These are phyloP conservation scores for Geopemphigus sp. DNA, from an alignment of 1,140 invertebrate genomes.

Conservation along the genomic window DNA sequence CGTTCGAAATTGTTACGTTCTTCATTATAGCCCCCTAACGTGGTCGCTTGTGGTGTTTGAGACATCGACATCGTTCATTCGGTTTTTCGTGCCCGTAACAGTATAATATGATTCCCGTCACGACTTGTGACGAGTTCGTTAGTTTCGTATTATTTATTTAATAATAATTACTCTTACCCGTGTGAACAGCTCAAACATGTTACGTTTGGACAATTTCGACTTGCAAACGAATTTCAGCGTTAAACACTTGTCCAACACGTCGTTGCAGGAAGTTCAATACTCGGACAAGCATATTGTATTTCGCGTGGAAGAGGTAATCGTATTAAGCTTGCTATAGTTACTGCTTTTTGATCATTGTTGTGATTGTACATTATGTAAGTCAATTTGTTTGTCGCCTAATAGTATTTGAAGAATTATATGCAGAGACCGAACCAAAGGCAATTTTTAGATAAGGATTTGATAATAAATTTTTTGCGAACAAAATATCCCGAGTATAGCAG, in stretches of 20 bases:
- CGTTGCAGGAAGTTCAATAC: not conserved
- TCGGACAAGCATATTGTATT: not conserved
- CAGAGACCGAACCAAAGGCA: not conserved
- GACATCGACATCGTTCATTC: too few species aligned
- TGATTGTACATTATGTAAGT: too few species aligned
- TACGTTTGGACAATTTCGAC: not conserved
- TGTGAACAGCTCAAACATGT: not conserved
- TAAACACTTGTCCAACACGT: conserved; percentile 8
- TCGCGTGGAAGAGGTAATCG: conserved; percentile 8
- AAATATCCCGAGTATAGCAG: conserved; percentile 26
- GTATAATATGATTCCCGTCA: too few species aligned
- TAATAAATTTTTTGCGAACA: conserved; percentile 7
- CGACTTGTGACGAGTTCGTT: too few species aligned
- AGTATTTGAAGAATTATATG: conserved; percentile 26
- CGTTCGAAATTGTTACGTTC: too few species aligned
- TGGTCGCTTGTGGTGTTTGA: too few species aligned
- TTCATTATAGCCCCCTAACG: too few species aligned
- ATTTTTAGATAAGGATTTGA: conserved; percentile 12
- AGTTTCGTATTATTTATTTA: too few species aligned
- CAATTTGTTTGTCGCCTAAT: not conserved
- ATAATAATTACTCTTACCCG: too few species aligned
- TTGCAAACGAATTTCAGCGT: conserved; percentile 30
- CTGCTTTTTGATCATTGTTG: not conserved
- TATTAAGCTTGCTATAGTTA: not conserved
- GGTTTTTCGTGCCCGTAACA: too few species aligned